Percentiles rank a stretch among this genome's conserved stretches.
These are phyloP conservation scores for Megathymus violae DNA, from an alignment of 1,140 invertebrate species.

Conservation along the genomic window DNA sequence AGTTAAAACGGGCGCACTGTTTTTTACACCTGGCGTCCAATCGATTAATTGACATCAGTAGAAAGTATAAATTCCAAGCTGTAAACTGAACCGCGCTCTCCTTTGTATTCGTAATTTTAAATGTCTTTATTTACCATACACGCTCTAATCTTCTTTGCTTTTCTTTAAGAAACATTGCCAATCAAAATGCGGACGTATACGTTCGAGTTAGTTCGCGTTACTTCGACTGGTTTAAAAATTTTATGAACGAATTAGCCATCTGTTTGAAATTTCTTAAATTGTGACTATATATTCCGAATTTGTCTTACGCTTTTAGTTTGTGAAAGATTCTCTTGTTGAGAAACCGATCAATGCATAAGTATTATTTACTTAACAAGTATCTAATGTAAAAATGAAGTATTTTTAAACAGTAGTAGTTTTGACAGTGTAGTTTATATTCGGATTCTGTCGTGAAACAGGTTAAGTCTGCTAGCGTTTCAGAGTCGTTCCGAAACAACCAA, in stretches of 20 bases:
- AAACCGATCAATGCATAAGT: too few species aligned
- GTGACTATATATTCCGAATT: too few species aligned
- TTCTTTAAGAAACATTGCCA: slow-evolving; percentile 22
- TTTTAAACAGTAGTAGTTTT: too few species aligned
- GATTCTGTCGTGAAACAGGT: too few species aligned
- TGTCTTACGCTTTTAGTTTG: too few species aligned
- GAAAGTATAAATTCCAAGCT: slow-evolving; percentile 28
- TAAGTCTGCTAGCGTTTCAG: too few species aligned
- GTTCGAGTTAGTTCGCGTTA: slow-evolving; percentile 29
- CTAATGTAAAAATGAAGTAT: too few species aligned
- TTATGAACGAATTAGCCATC: slow-evolving; percentile 18
- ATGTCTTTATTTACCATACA: not conserved
- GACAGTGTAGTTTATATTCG: too few species aligned
- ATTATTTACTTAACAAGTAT: too few species aligned
- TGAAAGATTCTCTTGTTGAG: too few species aligned
- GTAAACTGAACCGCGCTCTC: slow-evolving; percentile 13
- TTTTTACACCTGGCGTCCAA: slow-evolving; percentile 31
- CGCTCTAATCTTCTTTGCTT: slow-evolving; percentile 22
- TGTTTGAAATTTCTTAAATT: too few species aligned
- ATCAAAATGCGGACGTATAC: slow-evolving; percentile 14
- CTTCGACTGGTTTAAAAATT: slow-evolving; percentile 19
- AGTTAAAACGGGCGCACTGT: slow-evolving; percentile 25
- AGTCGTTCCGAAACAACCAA: too few species aligned
- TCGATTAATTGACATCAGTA: slow-evolving; percentile 29
- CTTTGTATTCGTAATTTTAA: slow-evolving; percentile 26